Evolutionary conservation across 2,888 invertebrate genomes (phyloP).

Genomic region (Sacculina carcini): DNA sequence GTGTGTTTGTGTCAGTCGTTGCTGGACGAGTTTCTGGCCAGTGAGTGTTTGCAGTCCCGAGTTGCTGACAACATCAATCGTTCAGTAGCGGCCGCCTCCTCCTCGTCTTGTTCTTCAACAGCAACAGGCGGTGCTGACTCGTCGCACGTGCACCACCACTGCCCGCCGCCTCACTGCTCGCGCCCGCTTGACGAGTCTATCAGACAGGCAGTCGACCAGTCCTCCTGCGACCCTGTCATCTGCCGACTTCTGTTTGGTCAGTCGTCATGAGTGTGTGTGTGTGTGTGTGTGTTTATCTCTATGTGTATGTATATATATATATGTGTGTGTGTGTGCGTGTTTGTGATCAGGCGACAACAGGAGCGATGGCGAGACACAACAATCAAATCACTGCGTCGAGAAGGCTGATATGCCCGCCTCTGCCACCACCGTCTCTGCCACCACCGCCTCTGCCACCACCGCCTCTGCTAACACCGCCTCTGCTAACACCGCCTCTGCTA

Average conservation of each 20-base stretch:
- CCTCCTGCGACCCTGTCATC: constrained; percentile 26
- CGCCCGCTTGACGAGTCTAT: constrained; percentile 23
- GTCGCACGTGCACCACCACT: too few species aligned
- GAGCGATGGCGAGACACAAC: too few species aligned
- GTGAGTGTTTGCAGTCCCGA: constrained; percentile 25
- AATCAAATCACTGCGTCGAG: too few species aligned
- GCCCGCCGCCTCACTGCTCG: background rate
- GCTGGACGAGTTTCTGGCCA: background rate
- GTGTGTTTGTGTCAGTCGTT: background rate
- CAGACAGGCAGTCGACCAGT: constrained; percentile 25
- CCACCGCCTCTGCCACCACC: background rate
- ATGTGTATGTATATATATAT: background rate
- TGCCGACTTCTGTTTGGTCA: background rate
- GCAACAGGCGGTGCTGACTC: too few species aligned
- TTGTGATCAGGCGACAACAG: too few species aligned
- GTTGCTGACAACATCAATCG: constrained; percentile 29
- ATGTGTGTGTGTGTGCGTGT: background rate
- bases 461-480: background rate
- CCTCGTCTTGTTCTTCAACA: too few species aligned
- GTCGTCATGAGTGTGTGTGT: background rate
- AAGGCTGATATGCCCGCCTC: too few species aligned
- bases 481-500: background rate
- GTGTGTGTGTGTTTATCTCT: background rate
- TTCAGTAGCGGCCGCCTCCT: too few species aligned
- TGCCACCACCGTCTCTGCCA: background rate